Evolutionary conservation across 2,888 invertebrate genomes (phyloP), one percentile per base, ranked within the genome.

Genomic region (Melangyna quadrimaculata): DNA sequence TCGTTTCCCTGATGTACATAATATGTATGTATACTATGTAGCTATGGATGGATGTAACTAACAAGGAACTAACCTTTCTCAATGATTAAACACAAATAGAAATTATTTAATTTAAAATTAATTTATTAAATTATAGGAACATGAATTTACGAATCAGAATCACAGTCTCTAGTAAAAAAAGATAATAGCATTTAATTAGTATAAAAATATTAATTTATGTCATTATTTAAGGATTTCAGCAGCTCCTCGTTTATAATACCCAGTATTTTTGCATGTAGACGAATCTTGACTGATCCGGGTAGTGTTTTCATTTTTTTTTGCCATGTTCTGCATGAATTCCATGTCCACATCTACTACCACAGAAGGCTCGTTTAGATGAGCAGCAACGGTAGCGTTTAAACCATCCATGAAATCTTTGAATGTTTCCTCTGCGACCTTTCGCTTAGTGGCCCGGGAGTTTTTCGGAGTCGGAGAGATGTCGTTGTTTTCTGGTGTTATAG

Each of bases 251-350:
- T 43, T 3, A 70, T 53, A 14, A 27, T 17, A 2, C 8, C 3
- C 7, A 70, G 14, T 12, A 57, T 70, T 3, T 14, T 10, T 3
- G 22, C 57, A 9, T 70, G 70, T 7, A 71, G 71, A n/a, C 29
- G 27, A 12, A 57, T 24, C 19, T 57, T 55, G 29, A 12, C 14
- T 0, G n/a, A 12, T 55, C 19, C 27, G 3, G 70, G 57, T 7
- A 69, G 17, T n/a, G 17, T 9, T n/a, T 70, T 70, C 14, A 55
- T 69, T 17, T 70, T 70, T n/a, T 9, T 43, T 70, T 9, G 70
- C 40, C 19, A 71, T 55, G 17, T 40, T 43, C 27, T 43, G 27
- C 71, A 71, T 71, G 14, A 71, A 71, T 19, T 57, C 71, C 32
- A 35, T 59, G 27, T 71, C 71, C 19, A 19, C 22, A n/a, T 71